Evolutionary conservation across 2,113 vertebrate genomes (phyloP), one percentile per base, ranked within the genome.

Genomic region (Stomatorhinus ivindoensis): DNA sequence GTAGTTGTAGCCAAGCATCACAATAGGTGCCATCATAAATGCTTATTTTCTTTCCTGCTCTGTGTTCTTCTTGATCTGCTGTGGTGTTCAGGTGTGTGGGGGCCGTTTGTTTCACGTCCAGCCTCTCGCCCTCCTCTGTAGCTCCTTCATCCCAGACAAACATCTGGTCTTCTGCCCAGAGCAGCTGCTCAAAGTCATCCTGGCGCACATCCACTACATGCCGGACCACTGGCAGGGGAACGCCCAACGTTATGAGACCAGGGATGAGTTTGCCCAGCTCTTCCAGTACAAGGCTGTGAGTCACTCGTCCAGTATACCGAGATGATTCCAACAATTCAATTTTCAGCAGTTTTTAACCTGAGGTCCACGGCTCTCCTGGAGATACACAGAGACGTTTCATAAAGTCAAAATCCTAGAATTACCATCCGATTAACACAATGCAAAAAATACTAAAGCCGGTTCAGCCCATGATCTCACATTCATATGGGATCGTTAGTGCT

Each of bases 231-330:
- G 98, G 98, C 98, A 99, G 95, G 98, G 98, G 92, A 98, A 97
- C 1, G 98, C 98, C 90, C 98, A 99, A 91, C 96, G 98, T 93
- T 98, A 98, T 0, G 98, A 99, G 95, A 99, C 98, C 92, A 96
- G 98, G 35, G 98, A 99, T 6, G 97, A 99, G 94, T 99, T 99
- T 91, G 97, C 98, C 46, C 98, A 99, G 94, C 98, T 99, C 91
- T 99, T 99, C 95, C 98, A 99, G 93, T 99, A 99, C 96, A 99
- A 99, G 95, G 98, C 98, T 89, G 98, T 99, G 93, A 98, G 98
- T 95, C 35, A 39, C 15, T 39, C 35, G 8, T 39, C 2, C 35
- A 42, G 15, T 42, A 7, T 42, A 35, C 61, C 61, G 4, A 31
- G 61, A 69, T 31, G 13, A 27, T 69, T 27, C 9, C 50, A 15